Conservation (phyloP, 2,797 vertebrate species). For the Benthosema pterotum region DNA sequence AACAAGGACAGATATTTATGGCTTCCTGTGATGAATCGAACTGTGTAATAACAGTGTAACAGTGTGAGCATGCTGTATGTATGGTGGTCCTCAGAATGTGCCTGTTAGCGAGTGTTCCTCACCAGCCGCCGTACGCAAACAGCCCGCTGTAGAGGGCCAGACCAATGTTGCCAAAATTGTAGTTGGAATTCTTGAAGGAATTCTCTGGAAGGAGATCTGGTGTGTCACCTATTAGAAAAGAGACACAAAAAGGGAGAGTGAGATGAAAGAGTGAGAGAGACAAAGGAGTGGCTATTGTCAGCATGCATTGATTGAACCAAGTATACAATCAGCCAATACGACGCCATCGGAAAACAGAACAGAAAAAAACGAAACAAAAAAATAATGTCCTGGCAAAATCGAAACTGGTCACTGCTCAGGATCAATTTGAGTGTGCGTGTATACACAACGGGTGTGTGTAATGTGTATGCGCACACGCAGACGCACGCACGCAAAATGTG, state of each 20-base stretch:
- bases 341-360: too few species aligned
- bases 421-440: too few species aligned
- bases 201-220: conserved; percentile 79
- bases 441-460: conserved; percentile 13
- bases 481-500: background rate
- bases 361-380: too few species aligned
- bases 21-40: too few species aligned
- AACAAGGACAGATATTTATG: too few species aligned
- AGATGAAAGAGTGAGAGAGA: conserved; percentile 1
- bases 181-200: conserved; percentile 87
- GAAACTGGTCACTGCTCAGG: background rate
- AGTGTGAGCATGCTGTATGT: too few species aligned
- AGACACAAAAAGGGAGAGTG: background rate
- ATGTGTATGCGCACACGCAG: background rate
- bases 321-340: too few species aligned
- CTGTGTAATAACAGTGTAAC: too few species aligned
- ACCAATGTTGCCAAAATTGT: conserved; percentile 89
- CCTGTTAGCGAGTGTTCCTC: conserved; percentile 62
- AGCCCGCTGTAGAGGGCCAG: conserved; percentile 95
- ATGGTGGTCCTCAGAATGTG: too few species aligned
- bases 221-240: conserved; percentile 75
- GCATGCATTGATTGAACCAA: too few species aligned
- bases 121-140: conserved; percentile 98
- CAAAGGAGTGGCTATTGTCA: background rate
- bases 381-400: too few species aligned